Percentiles rank a stretch among this genome's conserved stretches.
Conservation (phyloP, 2,888 invertebrate genomes). For the Neocrepidodera transversa region DNA sequence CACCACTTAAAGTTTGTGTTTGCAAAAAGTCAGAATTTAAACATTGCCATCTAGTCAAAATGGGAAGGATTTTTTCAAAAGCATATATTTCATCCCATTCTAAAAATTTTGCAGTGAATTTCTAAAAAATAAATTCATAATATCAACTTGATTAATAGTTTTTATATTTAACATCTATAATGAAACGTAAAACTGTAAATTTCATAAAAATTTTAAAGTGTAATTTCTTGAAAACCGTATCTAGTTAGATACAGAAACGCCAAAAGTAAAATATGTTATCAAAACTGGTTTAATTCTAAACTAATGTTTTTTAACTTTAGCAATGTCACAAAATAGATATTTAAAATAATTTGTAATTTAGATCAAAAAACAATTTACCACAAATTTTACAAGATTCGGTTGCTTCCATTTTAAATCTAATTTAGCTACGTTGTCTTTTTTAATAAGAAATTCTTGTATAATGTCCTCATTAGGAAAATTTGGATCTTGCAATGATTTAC, state of each 20-base stretch:
- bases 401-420: constrained; percentile 68
- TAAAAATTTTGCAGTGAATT: constrained; percentile 70
- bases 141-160: too few relatives aligned
- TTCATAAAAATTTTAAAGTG: too few relatives aligned
- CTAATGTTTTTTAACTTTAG: not conserved
- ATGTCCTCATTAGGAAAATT: constrained; percentile 77
- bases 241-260: too few relatives aligned
- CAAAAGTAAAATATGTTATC: too few relatives aligned
- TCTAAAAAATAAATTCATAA: constrained; percentile 66
- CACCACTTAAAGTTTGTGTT: constrained; percentile 40
- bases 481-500: constrained; percentile 69
- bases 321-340: too few relatives aligned
- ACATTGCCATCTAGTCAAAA: constrained; percentile 80
- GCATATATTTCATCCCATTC: constrained; percentile 80
- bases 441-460: constrained; percentile 74
- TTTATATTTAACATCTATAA: too few relatives aligned
- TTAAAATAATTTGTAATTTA: too few relatives aligned
- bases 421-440: constrained; percentile 64
- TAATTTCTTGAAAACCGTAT: too few relatives aligned
- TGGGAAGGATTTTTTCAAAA: constrained; percentile 78
- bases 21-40: constrained; percentile 56
- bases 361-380: constrained; percentile 63
- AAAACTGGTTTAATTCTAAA: too few relatives aligned
- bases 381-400: constrained; percentile 74
- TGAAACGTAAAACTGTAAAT: too few relatives aligned